Evolutionary conservation across 2,113 vertebrate species (phyloP).

Genomic region (Eolophus roseicapilla): DNA sequence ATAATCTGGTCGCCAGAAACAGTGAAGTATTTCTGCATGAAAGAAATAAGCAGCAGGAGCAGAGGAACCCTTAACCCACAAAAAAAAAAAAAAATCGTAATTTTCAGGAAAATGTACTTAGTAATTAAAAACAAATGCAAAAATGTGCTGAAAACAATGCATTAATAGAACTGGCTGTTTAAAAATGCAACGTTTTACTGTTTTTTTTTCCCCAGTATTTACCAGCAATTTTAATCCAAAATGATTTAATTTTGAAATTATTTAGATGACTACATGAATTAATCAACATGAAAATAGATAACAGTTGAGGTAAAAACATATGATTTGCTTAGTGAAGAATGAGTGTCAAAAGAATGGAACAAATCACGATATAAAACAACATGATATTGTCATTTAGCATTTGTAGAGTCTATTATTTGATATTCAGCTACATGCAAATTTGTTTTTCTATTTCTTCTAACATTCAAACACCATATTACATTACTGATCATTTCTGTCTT

Average conservation of each 20-base stretch:
- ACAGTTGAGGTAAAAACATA: background rate
- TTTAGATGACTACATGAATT: background rate
- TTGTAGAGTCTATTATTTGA: background rate
- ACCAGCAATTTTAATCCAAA: background rate
- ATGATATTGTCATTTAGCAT: background rate
- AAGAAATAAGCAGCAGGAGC: constrained; percentile 19
- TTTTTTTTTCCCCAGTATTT: accelerated
- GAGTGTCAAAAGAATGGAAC: background rate
- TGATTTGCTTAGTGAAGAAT: background rate
- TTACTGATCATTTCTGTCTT: background rate
- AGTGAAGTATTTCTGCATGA: background rate
- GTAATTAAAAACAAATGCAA: constrained; percentile 36
- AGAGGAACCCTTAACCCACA: constrained; percentile 5
- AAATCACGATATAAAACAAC: background rate
- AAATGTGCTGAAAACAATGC: background rate
- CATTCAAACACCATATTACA: background rate
- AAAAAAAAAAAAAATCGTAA: background rate
- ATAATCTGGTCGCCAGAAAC: constrained; percentile 38
- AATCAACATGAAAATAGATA: background rate
- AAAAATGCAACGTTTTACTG: background rate
- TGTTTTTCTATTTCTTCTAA: background rate
- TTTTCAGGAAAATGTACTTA: background rate
- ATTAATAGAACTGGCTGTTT: background rate
- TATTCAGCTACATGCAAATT: background rate
- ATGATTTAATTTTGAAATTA: background rate